Evolutionary conservation across 1,140 invertebrate species (phyloP).

Genomic region (Leptopilina boulardi): DNA sequence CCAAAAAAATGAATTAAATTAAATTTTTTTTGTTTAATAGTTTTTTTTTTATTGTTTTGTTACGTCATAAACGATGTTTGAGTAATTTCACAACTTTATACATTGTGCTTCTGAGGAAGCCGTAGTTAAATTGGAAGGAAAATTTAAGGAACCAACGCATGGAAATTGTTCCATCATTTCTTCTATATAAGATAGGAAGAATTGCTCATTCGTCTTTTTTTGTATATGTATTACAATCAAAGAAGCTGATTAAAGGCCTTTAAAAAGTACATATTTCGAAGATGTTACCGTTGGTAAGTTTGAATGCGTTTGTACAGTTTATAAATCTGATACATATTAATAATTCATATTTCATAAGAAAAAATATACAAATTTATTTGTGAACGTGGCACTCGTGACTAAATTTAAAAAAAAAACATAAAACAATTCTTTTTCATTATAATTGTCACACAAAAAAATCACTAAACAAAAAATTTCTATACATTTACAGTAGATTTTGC

Average conservation of each 20-base stretch:
- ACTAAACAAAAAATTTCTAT: no score
- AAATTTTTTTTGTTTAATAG: slow-evolving; percentile 46
- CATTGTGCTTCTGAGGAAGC: slow-evolving; percentile 16
- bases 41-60: slow-evolving; percentile 59
- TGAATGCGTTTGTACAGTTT: no score
- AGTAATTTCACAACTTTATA: slow-evolving; percentile 27
- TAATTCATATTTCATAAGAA: no score
- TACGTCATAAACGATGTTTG: slow-evolving; percentile 50
- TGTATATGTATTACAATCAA: neutral
- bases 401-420: no score
- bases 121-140: slow-evolving; percentile 8
- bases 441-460: no score
- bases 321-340: no score
- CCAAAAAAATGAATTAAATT: no score
- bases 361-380: no score
- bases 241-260: slow-evolving; percentile 20
- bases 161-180: neutral
- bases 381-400: no score
- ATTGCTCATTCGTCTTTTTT: neutral
- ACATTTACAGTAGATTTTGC: neutral
- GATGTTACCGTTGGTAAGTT: no score
- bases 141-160: neutral
- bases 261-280: neutral
- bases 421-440: no score
- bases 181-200: slow-evolving; percentile 1